Conservation (phyloP, 2,888 invertebrate genomes). For the Hoplodrina blanda region DNA sequence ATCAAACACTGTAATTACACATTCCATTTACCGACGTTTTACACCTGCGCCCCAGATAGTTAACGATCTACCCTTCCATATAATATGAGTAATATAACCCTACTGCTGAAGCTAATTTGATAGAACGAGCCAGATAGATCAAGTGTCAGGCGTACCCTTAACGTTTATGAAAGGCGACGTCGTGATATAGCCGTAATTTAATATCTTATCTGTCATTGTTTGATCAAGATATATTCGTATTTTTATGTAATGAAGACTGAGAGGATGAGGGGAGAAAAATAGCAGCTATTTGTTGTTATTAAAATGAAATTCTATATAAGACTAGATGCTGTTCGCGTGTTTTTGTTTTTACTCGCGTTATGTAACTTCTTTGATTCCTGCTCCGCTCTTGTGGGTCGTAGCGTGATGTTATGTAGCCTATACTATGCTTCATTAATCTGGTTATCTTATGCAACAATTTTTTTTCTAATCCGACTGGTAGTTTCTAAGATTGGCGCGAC, state of each 20-base stretch:
- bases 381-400: no score
- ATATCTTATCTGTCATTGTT: conserved; percentile 51
- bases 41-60: conserved; percentile 53
- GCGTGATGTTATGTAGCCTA: no score
- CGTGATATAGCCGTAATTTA: conserved; percentile 37
- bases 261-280: neutral
- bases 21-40: conserved; percentile 44
- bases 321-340: no score
- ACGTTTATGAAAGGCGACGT: conserved; percentile 50
- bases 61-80: conserved; percentile 55
- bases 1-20: conserved; percentile 48
- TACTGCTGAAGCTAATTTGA: conserved; percentile 51
- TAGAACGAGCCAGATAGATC: conserved; percentile 46
- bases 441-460: no score
- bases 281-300: neutral
- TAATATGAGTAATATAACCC: conserved; percentile 55
- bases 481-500: no score
- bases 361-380: no score
- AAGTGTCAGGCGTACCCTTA: conserved; percentile 52
- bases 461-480: no score
- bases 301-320: neutral
- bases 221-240: conserved; percentile 42
- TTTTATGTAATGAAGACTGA: conserved; percentile 27
- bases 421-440: no score
- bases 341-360: no score